Evolutionary conservation across 2,888 invertebrate species (phyloP).

Genomic region (Acutogordius australiensis): DNA sequence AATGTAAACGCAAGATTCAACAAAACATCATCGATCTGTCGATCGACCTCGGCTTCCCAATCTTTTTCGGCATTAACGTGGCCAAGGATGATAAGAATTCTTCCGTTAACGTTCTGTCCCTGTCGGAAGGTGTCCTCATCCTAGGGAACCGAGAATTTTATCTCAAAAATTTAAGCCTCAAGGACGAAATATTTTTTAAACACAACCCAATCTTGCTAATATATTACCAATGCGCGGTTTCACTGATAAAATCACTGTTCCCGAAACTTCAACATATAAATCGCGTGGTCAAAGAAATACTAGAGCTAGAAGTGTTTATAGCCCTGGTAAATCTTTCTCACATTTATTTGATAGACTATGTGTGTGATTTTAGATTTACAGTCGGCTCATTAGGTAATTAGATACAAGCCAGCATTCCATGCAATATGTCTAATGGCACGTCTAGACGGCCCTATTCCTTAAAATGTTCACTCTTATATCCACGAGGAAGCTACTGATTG

Average conservation of each 20-base stretch:
- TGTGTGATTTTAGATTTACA: no score
- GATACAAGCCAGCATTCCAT: no score
- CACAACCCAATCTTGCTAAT: not conserved
- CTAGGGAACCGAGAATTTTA: slow-evolving; percentile 9
- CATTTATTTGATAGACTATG: not conserved
- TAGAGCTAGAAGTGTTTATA: slow-evolving; percentile 1
- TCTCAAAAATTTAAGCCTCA: not conserved
- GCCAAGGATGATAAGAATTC: slow-evolving; percentile 4
- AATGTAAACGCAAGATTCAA: not conserved
- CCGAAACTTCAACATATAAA: not conserved
- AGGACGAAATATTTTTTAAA: not conserved
- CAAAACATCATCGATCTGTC: not conserved
- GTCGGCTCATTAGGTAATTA: no score
- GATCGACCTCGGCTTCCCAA: not conserved
- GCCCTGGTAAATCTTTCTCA: not conserved
- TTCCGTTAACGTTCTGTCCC: not conserved
- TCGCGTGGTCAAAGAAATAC: not conserved
- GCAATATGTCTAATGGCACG: no score
- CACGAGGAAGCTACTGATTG: no score
- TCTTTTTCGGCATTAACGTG: slow-evolving; percentile 2
- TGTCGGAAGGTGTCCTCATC: not conserved
- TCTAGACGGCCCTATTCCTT: no score
- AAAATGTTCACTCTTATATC: no score
- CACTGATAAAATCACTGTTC: not conserved
- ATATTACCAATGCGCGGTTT: not conserved